A percentile compares a stretch with the other conserved stretches of the same genome.
phyloP scores from a whole-genome alignment of 1,140 invertebrate species.

The Caenorhabditis elegans region DNA sequence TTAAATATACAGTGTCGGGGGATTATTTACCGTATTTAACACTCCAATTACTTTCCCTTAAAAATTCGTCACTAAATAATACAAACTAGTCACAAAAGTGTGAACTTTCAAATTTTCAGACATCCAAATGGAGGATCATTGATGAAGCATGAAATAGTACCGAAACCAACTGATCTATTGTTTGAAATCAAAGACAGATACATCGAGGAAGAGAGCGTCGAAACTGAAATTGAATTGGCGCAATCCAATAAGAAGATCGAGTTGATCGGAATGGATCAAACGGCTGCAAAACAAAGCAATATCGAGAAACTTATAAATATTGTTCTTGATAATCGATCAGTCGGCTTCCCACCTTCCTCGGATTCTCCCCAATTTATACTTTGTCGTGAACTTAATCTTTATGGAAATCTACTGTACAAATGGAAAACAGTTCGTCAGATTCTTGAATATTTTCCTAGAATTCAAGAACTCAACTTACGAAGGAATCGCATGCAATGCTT shows the following conservation, averaged over 20 bases:
- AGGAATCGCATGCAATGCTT: conserved; percentile 38
- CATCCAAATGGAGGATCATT: conserved; percentile 41
- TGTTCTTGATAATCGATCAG: conserved; percentile 42
- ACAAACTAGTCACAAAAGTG: no score
- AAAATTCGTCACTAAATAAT: no score
- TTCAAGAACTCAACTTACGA: conserved; percentile 34
- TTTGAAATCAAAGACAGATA: conserved; percentile 33
- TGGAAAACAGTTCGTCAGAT: conserved; percentile 37
- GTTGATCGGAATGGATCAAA: conserved; percentile 37
- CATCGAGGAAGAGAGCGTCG: background rate
- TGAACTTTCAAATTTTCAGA: conserved; percentile 31
- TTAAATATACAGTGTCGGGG: no score
- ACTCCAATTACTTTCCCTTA: no score
- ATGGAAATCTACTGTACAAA: conserved; percentile 43
- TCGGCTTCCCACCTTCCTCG: background rate
- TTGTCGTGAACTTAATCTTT: conserved; percentile 45
- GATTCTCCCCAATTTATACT: conserved; percentile 5
- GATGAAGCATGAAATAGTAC: background rate
- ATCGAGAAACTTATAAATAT: conserved; percentile 31
- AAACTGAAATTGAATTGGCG: background rate
- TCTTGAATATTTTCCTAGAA: conserved; percentile 31
- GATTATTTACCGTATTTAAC: background rate
- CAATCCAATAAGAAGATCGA: conserved; percentile 36
- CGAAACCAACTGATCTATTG: conserved; percentile 34
- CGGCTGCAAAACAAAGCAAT: background rate